Conservation (phyloP, 2,888 invertebrate species). For the Gortyna flavago region DNA sequence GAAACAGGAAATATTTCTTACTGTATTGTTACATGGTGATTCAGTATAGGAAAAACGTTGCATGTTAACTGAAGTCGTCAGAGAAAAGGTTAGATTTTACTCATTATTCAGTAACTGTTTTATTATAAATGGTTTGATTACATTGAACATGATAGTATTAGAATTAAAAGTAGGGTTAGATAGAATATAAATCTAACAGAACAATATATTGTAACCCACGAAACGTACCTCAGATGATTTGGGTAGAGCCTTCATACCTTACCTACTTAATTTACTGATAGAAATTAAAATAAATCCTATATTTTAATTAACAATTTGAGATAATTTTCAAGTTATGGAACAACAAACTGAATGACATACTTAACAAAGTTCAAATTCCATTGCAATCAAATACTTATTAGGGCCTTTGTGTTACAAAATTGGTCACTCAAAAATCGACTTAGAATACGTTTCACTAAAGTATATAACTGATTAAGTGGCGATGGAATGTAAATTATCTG, state of each 20-base stretch:
- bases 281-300: not conserved
- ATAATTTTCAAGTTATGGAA: not conserved
- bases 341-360: not conserved
- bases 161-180: not conserved
- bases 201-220: not conserved
- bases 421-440: not conserved
- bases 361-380: not conserved
- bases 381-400: not conserved
- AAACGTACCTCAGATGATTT: not conserved
- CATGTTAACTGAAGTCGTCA: constrained; percentile 36
- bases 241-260: not conserved
- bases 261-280: not conserved
- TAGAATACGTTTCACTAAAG: not conserved
- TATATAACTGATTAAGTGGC: not conserved
- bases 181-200: not conserved
- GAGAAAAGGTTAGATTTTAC: constrained; percentile 28
- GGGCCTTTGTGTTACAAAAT: not conserved
- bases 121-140: constrained; percentile 36
- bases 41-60: constrained; percentile 54
- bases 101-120: constrained; percentile 41
- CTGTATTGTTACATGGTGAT: constrained; percentile 25
- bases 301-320: not conserved
- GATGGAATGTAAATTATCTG: not conserved
- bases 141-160: not conserved
- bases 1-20: constrained; percentile 46